Percentiles rank a stretch among this genome's conserved stretches.
Conservation (phyloP, 2,888 invertebrate species). For the Empis stercorea region DNA sequence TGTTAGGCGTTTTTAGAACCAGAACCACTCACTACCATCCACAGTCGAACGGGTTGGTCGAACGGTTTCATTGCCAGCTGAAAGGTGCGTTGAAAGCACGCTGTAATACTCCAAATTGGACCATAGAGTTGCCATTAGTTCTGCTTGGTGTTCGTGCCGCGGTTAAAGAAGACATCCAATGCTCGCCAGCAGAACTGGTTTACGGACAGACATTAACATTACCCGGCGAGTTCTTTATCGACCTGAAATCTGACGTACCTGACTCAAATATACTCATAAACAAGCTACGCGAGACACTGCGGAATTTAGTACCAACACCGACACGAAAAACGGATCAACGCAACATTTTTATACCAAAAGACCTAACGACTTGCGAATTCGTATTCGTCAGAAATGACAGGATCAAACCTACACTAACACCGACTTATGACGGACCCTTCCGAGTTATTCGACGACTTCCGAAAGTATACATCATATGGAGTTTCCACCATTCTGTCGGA, state of each 20-base stretch:
- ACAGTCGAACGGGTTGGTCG: slow-evolving; percentile 5
- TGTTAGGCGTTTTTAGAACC: slow-evolving; percentile 1
- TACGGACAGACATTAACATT: neutral
- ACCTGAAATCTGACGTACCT: too few species aligned
- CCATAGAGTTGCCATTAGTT: slow-evolving; percentile 6
- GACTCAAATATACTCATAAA: neutral
- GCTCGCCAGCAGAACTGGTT: slow-evolving; percentile 6
- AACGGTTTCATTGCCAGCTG: slow-evolving; percentile 6
- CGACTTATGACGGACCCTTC: neutral
- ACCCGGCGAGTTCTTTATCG: neutral
- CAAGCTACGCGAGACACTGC: neutral
- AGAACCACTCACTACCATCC: slow-evolving; percentile 5
- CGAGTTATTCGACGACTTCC: neutral
- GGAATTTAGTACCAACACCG: neutral
- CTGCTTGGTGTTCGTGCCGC: slow-evolving; percentile 8
- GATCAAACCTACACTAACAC: neutral
- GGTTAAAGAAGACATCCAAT: slow-evolving; percentile 5
- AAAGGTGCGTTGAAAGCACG: slow-evolving; percentile 1
- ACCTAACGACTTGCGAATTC: neutral
- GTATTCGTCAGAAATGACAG: neutral
- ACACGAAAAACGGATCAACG: neutral
- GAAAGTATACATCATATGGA: neutral
- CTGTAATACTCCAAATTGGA: slow-evolving; percentile 3
- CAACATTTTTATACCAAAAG: neutral
- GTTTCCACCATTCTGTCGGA: too few species aligned